Base-by-base conservation (phyloP, 1,140 invertebrate species). In the Drosophila bocqueti region DNA sequence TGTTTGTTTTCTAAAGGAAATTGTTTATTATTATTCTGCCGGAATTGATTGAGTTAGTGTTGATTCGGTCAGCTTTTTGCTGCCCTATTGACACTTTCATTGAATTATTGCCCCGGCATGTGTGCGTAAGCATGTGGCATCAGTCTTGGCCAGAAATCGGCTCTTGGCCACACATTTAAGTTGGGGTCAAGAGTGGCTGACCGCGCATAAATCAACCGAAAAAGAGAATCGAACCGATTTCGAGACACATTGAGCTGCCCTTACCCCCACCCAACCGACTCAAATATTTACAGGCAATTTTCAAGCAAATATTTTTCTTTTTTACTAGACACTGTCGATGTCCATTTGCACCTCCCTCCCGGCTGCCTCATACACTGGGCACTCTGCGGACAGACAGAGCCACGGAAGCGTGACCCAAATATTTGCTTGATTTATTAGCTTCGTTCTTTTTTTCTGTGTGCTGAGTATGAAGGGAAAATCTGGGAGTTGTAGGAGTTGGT, bases 361-460 rank as follows among this genome's bases (percentile, higher is more conserved):
- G 2, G 16, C 59, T 45, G 15, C 50, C 29, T 15, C 11, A 13
- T 60, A 43, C 42, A 67, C 31, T 62, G 46, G 34, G 13, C 61
- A 68, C 31, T 79, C 81, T 46, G 38, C 50, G 45, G 57, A 40
- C 60, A 61, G 49, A 66, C 49, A 31, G 16, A 40, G 38, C 54
- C 81, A 83, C 84, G 85, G 85, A 89, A 89, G 75, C 85, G 85
- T 89, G 85, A 89, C 85, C 85, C 85, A 89, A 89, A 89, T 89
- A 89, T 90, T 90, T 89, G 85, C 87, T 89, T 89, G 85, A 89
- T 89, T 89, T 89, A 89, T 89, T 90, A 89, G 74, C 85, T 89
- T 76, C 49, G n/a, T 29, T 40, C 76, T 50, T 77, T 71, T 67
- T 78, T 67, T 55, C 67, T 79, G 65, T 81, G 66, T 76, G 78